Conservation (phyloP, 2,888 invertebrate species). For the Oligia strigilis region DNA sequence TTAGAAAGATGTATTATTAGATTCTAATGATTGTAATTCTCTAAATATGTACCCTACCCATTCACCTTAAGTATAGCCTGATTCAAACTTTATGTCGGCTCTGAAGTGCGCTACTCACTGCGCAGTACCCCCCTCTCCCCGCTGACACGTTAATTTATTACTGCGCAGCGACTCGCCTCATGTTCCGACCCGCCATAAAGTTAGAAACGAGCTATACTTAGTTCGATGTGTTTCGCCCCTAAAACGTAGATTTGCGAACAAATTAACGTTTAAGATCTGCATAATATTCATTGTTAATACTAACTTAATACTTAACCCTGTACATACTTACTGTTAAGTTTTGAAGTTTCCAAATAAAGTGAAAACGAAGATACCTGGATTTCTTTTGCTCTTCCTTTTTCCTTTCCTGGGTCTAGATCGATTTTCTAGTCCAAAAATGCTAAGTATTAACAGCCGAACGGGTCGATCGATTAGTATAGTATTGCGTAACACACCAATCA, state of each 20-base stretch:
- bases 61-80: no score
- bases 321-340: constrained; percentile 53
- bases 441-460: not conserved
- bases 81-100: no score
- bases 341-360: constrained; percentile 56
- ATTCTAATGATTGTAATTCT: no score
- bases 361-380: not conserved
- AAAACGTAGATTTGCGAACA: constrained; percentile 40
- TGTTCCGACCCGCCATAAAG: no score
- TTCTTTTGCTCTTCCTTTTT: not conserved
- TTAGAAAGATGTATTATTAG: no score
- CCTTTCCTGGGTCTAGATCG: no score
- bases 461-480: not conserved
- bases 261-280: constrained; percentile 60
- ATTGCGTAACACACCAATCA: no score
- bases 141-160: no score
- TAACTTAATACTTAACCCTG: constrained; percentile 43
- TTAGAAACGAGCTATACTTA: not conserved
- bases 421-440: not conserved
- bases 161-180: no score
- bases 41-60: no score
- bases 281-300: constrained; percentile 45
- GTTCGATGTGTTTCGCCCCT: not conserved
- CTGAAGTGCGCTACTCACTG: no score
- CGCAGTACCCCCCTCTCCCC: no score